Evolutionary conservation across 2,113 vertebrate genomes (phyloP).

Genomic region (Bubalus kerabau): DNA sequence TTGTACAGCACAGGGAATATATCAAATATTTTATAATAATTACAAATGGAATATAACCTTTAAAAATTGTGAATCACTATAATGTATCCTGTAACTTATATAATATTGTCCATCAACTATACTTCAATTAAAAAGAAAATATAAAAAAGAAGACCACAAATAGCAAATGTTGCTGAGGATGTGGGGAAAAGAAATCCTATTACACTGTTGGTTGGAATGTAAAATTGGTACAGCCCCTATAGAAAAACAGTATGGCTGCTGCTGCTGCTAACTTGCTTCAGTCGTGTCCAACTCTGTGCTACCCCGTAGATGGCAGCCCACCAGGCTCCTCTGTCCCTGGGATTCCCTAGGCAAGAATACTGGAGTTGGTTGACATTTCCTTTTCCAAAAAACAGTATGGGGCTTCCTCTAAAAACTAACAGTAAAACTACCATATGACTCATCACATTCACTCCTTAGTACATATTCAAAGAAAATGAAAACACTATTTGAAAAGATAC

Average conservation of each 20-base stretch:
- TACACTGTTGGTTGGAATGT: not conserved
- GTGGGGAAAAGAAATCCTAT: not conserved
- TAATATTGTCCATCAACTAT: not conserved
- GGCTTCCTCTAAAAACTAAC: not conserved
- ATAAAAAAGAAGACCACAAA: not conserved
- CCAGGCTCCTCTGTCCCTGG: not conserved
- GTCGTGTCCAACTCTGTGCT: fast-evolving
- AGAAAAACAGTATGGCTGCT: not conserved
- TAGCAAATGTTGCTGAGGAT: not conserved
- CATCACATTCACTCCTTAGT: not conserved
- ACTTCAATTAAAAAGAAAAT: not conserved
- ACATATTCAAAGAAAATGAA: not conserved
- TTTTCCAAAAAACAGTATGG: not conserved
- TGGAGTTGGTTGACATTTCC: not conserved
- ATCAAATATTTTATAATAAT: not conserved
- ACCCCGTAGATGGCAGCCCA: not conserved
- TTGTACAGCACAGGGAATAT: not conserved
- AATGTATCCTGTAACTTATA: not conserved
- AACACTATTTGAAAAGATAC: not conserved
- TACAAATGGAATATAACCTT: not conserved
- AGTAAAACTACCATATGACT: not conserved
- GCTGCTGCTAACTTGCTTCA: not conserved
- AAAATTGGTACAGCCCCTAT: not conserved
- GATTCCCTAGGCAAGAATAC: not conserved
- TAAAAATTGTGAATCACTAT: not conserved